phyloP scores from a whole-genome alignment of 2,113 vertebrate genomes.

The Capricornis sumatraensis region DNA sequence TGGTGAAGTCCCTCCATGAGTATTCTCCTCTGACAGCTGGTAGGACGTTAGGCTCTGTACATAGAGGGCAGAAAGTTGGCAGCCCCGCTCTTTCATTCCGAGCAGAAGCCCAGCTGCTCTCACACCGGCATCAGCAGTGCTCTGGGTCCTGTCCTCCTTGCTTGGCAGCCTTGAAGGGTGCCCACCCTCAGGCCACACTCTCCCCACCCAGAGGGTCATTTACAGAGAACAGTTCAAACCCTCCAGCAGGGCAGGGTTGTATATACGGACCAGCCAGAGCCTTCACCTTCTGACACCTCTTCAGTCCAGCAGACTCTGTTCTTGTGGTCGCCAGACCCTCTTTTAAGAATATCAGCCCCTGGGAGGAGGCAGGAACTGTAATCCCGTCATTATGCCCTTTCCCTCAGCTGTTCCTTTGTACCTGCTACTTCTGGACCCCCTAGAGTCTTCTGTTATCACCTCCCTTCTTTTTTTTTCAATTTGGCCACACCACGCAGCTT shows the following conservation, averaged over 20 bases:
- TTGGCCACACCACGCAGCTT: background rate
- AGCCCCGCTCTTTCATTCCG: fast-evolving
- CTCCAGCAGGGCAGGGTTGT: background rate
- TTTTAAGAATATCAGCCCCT: background rate
- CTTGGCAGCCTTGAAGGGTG: background rate
- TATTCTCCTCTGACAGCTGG: background rate
- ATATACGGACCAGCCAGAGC: fast-evolving
- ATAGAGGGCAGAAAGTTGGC: background rate
- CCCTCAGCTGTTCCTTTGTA: background rate
- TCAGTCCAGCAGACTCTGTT: background rate
- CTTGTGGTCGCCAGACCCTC: fast-evolving
- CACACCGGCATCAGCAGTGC: background rate
- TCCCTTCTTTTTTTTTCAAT: background rate
- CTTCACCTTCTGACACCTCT: background rate
- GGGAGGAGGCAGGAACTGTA: background rate
- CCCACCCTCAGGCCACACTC: background rate
- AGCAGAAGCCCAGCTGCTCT: background rate
- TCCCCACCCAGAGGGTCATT: background rate
- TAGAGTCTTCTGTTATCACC: background rate
- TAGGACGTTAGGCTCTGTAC: background rate
- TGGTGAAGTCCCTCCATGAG: background rate
- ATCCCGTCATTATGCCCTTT: background rate
- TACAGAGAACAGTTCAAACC: too few relatives aligned
- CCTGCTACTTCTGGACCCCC: background rate
- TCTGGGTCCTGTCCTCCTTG: background rate